Base-by-base conservation (phyloP, 2,797 vertebrate species). In the Hybognathus amarus region DNA sequence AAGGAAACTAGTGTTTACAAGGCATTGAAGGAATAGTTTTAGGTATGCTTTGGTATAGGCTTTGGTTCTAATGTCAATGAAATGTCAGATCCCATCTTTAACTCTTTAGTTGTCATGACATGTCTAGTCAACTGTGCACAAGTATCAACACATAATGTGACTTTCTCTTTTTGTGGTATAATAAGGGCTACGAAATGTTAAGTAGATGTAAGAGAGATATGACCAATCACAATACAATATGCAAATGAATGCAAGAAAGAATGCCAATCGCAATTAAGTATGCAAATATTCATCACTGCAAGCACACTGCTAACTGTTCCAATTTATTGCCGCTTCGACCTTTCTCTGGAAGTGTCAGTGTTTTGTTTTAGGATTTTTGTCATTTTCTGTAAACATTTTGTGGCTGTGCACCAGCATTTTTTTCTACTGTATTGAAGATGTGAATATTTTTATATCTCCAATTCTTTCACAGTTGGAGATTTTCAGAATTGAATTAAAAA, bases 211-310 rank as follows among this genome's bases (percentile, higher is more conserved):
- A 77, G 38, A 17, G 54, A 61, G 54, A 61, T 77, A 61, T 45
- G n/a, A 61, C 38, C 74, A 30, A 61, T 77, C 56, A 7, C 74
- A 61, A 77, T 77, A 63, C 56, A 77, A 77, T 45, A 77, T 61
- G 74, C 56, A 61, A 42, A 75, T 75, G 5, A 61, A 61, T 61
- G 6, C 76, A 45, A 36, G 40, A 30, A 78, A 50, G 76, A 20
- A 78, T 33, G 59, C 76, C 76, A 78, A 63, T 70, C 15, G 6
- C 68, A 70, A 45, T 70, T 70, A 70, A n/a, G 38, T 47, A 64
- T 66, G 76, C 42, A 78, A 78, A 78, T 77, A 77, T 78, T 17
- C 18, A 78, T 45, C 59, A 33, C 59, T 33, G 59, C 45, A 40
- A 64, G 45, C 40, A 15, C 40, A 77, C 74, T 42, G 56, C 54